A percentile compares a stretch with the other conserved stretches of the same genome.
Evolutionary conservation across 2,888 invertebrate species (phyloP).

Genomic region (Adela reaumurella): DNA sequence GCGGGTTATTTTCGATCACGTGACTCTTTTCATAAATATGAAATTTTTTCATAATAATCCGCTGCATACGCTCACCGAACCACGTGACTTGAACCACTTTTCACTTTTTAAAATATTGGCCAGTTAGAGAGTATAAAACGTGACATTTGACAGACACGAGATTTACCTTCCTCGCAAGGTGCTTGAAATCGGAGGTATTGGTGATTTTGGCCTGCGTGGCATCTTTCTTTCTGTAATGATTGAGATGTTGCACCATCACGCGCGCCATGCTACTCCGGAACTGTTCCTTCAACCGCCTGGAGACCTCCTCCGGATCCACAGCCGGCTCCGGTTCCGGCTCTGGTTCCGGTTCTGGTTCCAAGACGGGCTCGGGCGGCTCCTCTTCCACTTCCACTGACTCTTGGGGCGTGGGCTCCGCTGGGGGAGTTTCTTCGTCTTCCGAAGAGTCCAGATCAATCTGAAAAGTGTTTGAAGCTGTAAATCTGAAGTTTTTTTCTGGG

Average conservation of each 20-base stretch:
- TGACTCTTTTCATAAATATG: too few species aligned
- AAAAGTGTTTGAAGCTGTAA: too few species aligned
- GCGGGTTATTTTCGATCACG: too few species aligned
- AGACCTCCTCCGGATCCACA: constrained; percentile 42
- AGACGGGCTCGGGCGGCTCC: background rate
- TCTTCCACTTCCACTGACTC: constrained; percentile 1
- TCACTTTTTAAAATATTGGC: too few species aligned
- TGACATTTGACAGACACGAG: too few species aligned
- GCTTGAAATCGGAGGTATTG: constrained; percentile 89
- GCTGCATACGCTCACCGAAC: too few species aligned
- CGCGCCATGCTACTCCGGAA: constrained; percentile 78
- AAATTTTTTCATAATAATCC: too few species aligned
- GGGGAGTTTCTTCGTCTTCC: background rate
- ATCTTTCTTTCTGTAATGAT: constrained; percentile 81
- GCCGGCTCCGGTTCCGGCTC: constrained; percentile 23
- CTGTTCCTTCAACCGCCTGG: constrained; percentile 76
- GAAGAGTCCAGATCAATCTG: constrained; percentile 2
- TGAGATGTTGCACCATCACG: constrained; percentile 81
- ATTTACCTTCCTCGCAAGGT: constrained; percentile 92
- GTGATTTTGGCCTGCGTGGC: constrained; percentile 83
- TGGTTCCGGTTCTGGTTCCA: constrained; percentile 6
- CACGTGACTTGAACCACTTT: too few species aligned
- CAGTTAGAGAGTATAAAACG: too few species aligned
- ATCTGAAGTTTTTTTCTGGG: too few species aligned
- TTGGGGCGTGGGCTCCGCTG: constrained; percentile 10